Percentiles rank a stretch among this genome's conserved stretches.
phyloP scores from a whole-genome alignment of 2,797 vertebrate genomes.

The Pantherophis vulpinus region DNA sequence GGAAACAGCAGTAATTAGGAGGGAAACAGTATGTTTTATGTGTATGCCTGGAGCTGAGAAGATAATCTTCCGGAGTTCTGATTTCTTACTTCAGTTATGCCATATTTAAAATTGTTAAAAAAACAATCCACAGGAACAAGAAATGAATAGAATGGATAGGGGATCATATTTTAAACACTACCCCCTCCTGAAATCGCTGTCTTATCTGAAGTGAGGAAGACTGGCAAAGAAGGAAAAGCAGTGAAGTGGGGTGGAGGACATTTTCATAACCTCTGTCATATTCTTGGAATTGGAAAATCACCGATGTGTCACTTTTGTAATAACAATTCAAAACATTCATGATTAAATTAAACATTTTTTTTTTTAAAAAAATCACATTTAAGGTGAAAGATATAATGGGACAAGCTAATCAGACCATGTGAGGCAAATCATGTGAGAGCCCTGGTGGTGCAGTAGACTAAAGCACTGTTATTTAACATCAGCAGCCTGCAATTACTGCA shows the following conservation, averaged over 20 bases:
- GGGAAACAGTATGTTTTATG: neutral
- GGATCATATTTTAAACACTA: neutral
- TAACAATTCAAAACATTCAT: neutral
- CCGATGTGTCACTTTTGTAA: accelerated
- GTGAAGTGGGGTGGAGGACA: neutral
- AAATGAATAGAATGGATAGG: neutral
- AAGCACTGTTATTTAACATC: too few relatives aligned
- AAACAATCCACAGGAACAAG: conserved; percentile 15
- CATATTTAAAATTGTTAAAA: conserved; percentile 26
- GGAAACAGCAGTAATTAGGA: conserved; percentile 7
- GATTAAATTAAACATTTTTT: neutral
- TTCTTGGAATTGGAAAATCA: neutral
- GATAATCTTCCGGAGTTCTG: neutral
- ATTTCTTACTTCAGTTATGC: neutral
- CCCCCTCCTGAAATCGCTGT: neutral
- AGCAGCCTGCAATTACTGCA: too few relatives aligned
- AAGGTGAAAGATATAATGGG: neutral
- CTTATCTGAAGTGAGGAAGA: conserved; percentile 5
- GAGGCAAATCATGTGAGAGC: neutral
- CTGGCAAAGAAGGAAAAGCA: neutral
- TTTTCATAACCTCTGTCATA: neutral
- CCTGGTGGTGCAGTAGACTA: too few relatives aligned
- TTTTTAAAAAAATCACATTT: neutral
- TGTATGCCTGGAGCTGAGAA: conserved; percentile 3
- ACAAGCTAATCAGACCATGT: neutral